Evolutionary conservation across 2,888 invertebrate genomes (phyloP).

Genomic region (Muschampia plurimacula): DNA sequence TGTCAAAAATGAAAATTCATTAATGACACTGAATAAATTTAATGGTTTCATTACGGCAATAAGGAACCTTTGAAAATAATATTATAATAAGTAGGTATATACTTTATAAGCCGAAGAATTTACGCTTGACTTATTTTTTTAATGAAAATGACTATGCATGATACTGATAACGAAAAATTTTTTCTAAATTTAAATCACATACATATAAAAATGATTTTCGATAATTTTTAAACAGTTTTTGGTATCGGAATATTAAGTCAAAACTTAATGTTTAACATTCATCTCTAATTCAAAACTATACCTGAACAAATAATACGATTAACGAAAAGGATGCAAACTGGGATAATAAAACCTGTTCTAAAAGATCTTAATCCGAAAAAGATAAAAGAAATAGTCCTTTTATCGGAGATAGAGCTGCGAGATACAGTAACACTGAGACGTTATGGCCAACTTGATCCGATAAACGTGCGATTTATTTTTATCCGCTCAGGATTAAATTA

Average conservation of each 20-base stretch:
- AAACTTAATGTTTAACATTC: background rate
- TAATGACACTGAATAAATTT: background rate
- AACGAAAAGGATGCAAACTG: background rate
- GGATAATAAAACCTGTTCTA: conserved; percentile 7
- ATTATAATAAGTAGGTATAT: background rate
- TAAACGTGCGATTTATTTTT: conserved; percentile 26
- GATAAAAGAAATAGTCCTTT: conserved; percentile 24
- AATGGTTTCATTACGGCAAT: background rate
- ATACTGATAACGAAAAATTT: no score
- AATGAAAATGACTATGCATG: background rate
- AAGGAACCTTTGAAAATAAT: background rate
- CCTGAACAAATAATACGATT: conserved; percentile 11
- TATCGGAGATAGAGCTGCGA: conserved; percentile 9
- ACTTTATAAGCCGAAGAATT: background rate
- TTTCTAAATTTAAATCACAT: no score
- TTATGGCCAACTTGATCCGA: conserved; percentile 19
- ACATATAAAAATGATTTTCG: no score
- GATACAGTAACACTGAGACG: conserved; percentile 8
- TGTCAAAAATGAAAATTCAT: background rate
- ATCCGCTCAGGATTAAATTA: conserved; percentile 18
- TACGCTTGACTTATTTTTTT: background rate
- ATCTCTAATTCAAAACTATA: background rate
- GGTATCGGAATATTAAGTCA: no score
- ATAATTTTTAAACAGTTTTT: no score
- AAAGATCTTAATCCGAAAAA: conserved; percentile 31